Percentiles rank a stretch among this genome's conserved stretches.
Conservation (phyloP, 2,888 invertebrate genomes). For the Phalera bucephala region DNA sequence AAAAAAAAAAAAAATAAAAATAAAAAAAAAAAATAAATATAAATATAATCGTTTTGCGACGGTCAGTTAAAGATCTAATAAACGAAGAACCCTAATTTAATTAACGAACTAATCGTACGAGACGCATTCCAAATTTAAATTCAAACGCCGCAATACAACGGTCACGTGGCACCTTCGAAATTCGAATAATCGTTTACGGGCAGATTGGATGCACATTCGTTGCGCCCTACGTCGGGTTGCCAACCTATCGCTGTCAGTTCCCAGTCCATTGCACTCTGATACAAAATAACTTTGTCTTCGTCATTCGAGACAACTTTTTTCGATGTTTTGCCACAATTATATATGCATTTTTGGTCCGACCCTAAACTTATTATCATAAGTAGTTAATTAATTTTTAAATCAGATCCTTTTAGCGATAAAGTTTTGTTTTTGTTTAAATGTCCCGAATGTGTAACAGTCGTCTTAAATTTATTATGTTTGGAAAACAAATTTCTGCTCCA, state of each 20-base stretch:
- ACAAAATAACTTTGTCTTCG: constrained; percentile 70
- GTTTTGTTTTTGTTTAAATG: constrained; percentile 51
- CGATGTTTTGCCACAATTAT: constrained; percentile 60
- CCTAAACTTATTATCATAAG: constrained; percentile 68
- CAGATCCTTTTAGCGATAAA: constrained; percentile 53
- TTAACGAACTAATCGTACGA: constrained; percentile 43
- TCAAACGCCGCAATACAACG: constrained; percentile 31
- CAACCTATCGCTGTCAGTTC: constrained; percentile 64
- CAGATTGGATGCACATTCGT: constrained; percentile 49
- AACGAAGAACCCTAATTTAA: constrained; percentile 39
- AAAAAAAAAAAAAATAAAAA: too few relatives aligned
- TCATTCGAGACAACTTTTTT: constrained; percentile 62
- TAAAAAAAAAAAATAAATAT: too few relatives aligned
- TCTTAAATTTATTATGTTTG: constrained; percentile 51
- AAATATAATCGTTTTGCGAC: constrained; percentile 18
- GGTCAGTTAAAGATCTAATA: constrained; percentile 25
- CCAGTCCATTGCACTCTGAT: constrained; percentile 71
- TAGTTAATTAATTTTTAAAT: constrained; percentile 71
- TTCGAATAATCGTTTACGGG: constrained; percentile 65
- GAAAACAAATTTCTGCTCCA: constrained; percentile 40
- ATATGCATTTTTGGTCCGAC: constrained; percentile 53
- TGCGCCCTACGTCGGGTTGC: constrained; percentile 51
- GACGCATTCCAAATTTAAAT: constrained; percentile 47
- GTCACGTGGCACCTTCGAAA: constrained; percentile 59
- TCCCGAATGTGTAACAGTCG: constrained; percentile 47